These are phyloP conservation scores for Heliothis virescens DNA, from an alignment of 1,140 invertebrate genomes.

Conservation along the genomic window DNA sequence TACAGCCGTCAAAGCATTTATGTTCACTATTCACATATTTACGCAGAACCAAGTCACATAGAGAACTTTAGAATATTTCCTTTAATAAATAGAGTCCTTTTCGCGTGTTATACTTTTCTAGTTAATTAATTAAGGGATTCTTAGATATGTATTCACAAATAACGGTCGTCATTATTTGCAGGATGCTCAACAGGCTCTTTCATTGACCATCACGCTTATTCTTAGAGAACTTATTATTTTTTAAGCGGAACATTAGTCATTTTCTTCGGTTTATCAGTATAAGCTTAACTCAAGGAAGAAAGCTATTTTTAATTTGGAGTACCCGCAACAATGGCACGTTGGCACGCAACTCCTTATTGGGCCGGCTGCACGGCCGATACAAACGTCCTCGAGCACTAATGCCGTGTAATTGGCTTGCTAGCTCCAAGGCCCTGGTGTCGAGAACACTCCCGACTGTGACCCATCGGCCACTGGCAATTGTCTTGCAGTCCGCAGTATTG, in stretches of 20 bases:
- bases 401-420: constrained; percentile 49
- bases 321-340: constrained; percentile 24
- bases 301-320: constrained; percentile 36
- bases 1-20: constrained; percentile 16
- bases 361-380: constrained; percentile 33
- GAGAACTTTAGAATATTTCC: constrained; percentile 22
- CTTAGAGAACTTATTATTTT: too few relatives aligned
- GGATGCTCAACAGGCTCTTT: too few relatives aligned
- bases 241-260: too few relatives aligned
- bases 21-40: constrained; percentile 23
- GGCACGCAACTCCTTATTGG: constrained; percentile 34
- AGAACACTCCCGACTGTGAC: constrained; percentile 32
- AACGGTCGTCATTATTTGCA: background rate
- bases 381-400: constrained; percentile 37
- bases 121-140: background rate
- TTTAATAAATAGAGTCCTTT: constrained; percentile 13
- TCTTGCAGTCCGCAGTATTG: constrained; percentile 23
- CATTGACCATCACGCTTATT: too few relatives aligned
- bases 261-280: too few relatives aligned
- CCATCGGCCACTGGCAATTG: constrained; percentile 41
- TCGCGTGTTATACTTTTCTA: background rate
- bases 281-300: background rate
- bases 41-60: constrained; percentile 19
- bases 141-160: too few relatives aligned
- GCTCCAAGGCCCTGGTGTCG: constrained; percentile 35